Evolutionary conservation across 2,113 vertebrate species (phyloP).

Genomic region (Felis chaus): DNA sequence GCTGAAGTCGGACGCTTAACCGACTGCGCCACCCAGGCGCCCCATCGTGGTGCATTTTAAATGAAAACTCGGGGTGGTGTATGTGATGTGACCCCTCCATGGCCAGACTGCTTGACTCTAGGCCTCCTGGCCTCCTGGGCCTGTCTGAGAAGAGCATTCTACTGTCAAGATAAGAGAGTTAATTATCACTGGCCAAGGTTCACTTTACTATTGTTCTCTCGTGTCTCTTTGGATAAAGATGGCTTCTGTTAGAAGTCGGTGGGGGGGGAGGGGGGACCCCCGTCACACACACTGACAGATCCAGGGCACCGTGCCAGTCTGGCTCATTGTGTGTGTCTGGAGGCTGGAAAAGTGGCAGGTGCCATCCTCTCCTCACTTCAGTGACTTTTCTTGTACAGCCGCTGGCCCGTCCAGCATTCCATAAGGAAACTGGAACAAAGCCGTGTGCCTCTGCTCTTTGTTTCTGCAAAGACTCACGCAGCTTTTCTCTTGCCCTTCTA

Average conservation of each 20-base stretch:
- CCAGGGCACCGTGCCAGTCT: not conserved
- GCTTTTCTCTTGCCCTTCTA: conserved; percentile 30
- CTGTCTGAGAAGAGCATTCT: not conserved
- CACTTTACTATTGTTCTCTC: not conserved
- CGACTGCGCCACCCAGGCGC: no score
- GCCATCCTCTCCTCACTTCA: not conserved
- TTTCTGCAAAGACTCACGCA: not conserved
- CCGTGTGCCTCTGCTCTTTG: not conserved
- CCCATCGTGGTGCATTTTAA: not conserved
- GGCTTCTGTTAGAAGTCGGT: not conserved
- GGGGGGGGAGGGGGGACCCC: not conserved
- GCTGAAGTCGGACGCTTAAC: no score
- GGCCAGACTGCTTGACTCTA: not conserved
- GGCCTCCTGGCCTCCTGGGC: not conserved
- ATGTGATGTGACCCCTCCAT: not conserved
- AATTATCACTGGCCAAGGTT: not conserved
- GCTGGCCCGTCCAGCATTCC: not conserved
- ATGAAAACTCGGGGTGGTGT: not conserved
- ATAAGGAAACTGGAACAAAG: not conserved
- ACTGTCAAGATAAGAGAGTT: not conserved
- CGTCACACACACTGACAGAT: not conserved
- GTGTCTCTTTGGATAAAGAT: not conserved
- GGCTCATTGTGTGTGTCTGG: rapidly evolving
- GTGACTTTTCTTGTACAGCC: not conserved
- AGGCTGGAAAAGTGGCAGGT: not conserved